Conservation (phyloP, 2,888 invertebrate genomes). For the Amblyteles armatorius region DNA sequence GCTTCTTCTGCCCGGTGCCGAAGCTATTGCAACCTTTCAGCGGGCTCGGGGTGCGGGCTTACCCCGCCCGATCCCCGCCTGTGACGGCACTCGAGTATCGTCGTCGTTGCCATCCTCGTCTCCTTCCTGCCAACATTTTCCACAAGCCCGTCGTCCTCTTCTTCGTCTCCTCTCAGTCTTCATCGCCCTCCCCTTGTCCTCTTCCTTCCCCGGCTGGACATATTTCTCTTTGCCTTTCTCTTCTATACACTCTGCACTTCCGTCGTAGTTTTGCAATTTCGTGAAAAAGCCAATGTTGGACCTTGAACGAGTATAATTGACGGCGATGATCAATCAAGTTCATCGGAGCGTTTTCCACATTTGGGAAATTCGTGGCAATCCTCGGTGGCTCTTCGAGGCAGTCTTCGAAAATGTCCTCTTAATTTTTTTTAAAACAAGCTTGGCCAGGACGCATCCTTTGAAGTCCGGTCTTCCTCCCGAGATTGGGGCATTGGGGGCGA, state of each 20-base stretch:
- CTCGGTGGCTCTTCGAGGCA: not conserved
- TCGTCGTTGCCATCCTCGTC: slow-evolving; percentile 34
- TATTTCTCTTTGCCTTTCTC: not conserved
- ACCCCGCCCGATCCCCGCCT: slow-evolving; percentile 33
- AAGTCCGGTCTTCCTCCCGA: slow-evolving; percentile 11
- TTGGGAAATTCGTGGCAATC: not conserved
- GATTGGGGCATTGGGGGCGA: not conserved
- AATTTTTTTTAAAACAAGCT: not conserved
- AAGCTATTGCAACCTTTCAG: slow-evolving; percentile 32
- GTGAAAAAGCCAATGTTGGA: slow-evolving; percentile 14
- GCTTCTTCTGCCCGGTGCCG: slow-evolving; percentile 41
- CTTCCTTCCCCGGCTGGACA: slow-evolving; percentile 8
- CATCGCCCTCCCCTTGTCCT: not conserved
- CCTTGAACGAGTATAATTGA: not conserved
- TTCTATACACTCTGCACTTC: not conserved
- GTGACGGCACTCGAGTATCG: slow-evolving; percentile 52
- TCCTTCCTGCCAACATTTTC: not conserved
- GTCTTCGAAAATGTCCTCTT: not conserved
- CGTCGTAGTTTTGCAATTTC: slow-evolving; percentile 14
- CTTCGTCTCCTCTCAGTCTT: slow-evolving; percentile 18
- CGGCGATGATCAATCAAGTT: not conserved
- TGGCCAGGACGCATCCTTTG: not conserved
- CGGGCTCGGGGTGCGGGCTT: slow-evolving; percentile 27
- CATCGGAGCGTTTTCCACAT: not conserved
- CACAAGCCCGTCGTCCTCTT: not conserved